phyloP scores from a whole-genome alignment of 1,140 invertebrate species.

The Coboldia fuscipes region DNA sequence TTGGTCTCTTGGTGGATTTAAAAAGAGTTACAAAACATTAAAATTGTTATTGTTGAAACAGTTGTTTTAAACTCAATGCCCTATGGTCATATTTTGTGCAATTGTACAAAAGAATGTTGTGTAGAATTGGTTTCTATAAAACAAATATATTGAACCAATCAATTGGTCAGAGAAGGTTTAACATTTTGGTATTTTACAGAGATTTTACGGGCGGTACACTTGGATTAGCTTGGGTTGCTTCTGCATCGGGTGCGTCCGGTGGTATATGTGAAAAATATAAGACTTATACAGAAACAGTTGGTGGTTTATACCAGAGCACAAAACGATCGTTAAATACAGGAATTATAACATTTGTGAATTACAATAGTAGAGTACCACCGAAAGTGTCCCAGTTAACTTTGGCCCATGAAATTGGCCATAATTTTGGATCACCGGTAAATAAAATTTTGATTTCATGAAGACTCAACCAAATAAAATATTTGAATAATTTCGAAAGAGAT shows the following conservation, averaged over 20 bases:
- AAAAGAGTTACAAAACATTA: no score
- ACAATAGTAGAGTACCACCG: constrained; percentile 86
- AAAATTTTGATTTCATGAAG: no score
- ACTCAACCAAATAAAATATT: no score
- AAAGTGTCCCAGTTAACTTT: constrained; percentile 95
- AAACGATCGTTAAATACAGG: constrained; percentile 94
- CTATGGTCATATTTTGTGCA: no score
- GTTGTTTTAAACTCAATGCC: no score
- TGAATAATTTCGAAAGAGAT: constrained; percentile 2
- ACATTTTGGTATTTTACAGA: constrained; percentile 26
- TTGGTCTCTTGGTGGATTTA: no score
- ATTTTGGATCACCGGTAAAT: constrained; percentile 91
- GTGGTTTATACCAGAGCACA: constrained; percentile 79
- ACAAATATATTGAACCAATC: no score
- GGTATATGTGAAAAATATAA: constrained; percentile 98
- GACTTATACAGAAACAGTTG: constrained; percentile 86
- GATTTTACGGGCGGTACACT: constrained; percentile 93
- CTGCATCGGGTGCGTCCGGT: constrained; percentile 84
- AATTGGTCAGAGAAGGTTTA: no score
- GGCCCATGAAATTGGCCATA: constrained; percentile 98
- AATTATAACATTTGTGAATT: constrained; percentile 98
- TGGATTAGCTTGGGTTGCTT: constrained; percentile 93
- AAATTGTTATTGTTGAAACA: no score
- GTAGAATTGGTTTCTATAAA: no score
- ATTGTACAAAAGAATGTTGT: no score